phyloP scores from a whole-genome alignment of 2,113 vertebrate species.

The Myotis davidii region DNA sequence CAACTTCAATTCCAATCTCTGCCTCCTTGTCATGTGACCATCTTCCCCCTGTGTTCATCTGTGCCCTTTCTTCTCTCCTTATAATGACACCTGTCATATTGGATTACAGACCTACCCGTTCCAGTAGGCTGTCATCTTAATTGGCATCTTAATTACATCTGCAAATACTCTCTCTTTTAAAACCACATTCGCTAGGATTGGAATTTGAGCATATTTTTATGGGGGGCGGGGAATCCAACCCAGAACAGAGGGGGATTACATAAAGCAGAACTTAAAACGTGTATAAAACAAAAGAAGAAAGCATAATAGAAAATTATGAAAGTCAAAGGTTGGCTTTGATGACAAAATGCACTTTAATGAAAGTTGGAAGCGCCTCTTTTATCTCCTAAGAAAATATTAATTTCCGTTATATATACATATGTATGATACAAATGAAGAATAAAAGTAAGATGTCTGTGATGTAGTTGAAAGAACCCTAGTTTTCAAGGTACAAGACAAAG shows the following conservation, averaged over 20 bases:
- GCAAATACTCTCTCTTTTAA: background rate
- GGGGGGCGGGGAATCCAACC: too few relatives aligned
- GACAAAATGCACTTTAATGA: background rate
- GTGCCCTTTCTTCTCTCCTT: background rate
- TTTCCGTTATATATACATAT: background rate
- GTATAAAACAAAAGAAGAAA: background rate
- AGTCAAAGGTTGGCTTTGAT: background rate
- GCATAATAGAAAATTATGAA: background rate
- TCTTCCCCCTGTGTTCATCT: background rate
- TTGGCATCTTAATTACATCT: background rate
- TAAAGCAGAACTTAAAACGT: background rate
- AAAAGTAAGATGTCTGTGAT: background rate
- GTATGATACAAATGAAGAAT: background rate
- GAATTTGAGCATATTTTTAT: background rate
- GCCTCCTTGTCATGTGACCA: rapidly evolving
- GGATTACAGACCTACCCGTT: background rate
- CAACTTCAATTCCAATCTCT: background rate
- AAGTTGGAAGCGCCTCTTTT: background rate
- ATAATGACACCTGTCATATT: background rate
- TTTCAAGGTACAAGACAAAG: background rate
- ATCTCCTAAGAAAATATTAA: background rate
- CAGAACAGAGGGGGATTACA: background rate
- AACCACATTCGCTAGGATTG: background rate
- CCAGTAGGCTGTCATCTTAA: background rate
- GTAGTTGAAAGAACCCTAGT: background rate